phyloP scores from a whole-genome alignment of 1,140 invertebrate genomes.

The Pogonus chalceus region DNA sequence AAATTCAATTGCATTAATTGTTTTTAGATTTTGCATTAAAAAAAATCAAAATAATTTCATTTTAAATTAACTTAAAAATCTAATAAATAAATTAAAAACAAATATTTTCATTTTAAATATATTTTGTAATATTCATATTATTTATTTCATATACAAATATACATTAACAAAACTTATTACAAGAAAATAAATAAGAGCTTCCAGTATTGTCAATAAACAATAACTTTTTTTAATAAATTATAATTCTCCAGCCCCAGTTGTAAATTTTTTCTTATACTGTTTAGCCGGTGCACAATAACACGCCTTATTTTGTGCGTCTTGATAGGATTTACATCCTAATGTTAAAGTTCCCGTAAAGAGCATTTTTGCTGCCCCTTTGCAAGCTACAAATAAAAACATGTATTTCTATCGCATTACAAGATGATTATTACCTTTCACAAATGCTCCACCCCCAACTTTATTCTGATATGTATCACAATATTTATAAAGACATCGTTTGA shows the following conservation, averaged over 20 bases:
- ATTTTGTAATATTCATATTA: neutral
- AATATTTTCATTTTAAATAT: neutral
- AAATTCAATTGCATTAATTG: too few relatives aligned
- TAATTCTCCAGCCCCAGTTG: conserved; percentile 37
- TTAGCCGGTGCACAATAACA: conserved; percentile 56
- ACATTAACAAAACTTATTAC: neutral
- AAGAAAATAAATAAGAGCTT: neutral
- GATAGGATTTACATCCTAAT: conserved; percentile 71
- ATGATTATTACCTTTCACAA: conserved; percentile 46
- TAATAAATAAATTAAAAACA: neutral
- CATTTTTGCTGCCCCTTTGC: conserved; percentile 73
- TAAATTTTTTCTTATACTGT: conserved; percentile 43
- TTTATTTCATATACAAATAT: neutral
- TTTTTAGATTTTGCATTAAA: neutral
- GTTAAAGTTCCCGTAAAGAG: conserved; percentile 71
- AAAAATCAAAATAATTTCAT: neutral
- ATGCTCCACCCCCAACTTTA: conserved; percentile 44
- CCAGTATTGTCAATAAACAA: neutral
- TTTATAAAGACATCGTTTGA: conserved; percentile 74
- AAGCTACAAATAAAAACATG: conserved; percentile 43
- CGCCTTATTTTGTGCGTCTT: conserved; percentile 67
- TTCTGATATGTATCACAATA: conserved; percentile 64
- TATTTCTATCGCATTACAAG: neutral
- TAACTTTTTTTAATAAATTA: conserved; percentile 18
- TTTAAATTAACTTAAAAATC: neutral